These are phyloP conservation scores for Aegithalos caudatus DNA, from an alignment of 2,113 vertebrate species.

Conservation along the genomic window DNA sequence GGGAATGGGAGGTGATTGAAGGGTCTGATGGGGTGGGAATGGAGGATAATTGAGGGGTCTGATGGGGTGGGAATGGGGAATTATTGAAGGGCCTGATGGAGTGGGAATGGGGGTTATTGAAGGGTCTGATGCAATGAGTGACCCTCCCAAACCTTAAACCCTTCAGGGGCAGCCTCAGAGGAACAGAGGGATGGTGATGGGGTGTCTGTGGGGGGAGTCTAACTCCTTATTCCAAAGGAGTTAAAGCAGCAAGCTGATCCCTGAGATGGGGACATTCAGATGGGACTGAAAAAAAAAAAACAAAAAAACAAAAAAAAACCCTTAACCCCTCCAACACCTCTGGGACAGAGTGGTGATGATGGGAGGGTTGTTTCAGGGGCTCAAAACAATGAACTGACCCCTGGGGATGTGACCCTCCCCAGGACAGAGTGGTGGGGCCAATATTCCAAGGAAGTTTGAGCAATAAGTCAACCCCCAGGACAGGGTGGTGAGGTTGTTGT, in stretches of 20 bases:
- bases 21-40: neutral
- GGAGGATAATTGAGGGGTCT: neutral
- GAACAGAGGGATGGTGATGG: accelerated
- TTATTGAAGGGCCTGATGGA: neutral
- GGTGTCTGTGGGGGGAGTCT: no score
- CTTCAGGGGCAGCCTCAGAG: no score
- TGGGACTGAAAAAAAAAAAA: neutral
- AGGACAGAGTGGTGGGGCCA: neutral
- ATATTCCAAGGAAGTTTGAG: neutral
- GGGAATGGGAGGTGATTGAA: no score
- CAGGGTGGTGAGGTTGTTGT: neutral
- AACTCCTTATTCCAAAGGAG: neutral
- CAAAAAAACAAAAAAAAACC: no score
- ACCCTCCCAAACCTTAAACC: neutral
- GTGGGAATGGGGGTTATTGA: neutral
- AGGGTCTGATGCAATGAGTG: neutral
- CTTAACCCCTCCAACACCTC: neutral
- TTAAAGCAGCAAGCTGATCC: neutral
- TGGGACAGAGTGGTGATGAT: neutral
- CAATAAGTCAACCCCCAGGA: neutral
- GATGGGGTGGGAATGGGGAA: neutral
- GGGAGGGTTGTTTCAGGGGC: neutral
- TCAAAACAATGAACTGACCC: neutral
- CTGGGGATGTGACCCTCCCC: neutral
- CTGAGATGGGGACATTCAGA: neutral